Base-by-base conservation (phyloP, 2,797 vertebrate genomes). In the Coregonus sp. region DNA sequence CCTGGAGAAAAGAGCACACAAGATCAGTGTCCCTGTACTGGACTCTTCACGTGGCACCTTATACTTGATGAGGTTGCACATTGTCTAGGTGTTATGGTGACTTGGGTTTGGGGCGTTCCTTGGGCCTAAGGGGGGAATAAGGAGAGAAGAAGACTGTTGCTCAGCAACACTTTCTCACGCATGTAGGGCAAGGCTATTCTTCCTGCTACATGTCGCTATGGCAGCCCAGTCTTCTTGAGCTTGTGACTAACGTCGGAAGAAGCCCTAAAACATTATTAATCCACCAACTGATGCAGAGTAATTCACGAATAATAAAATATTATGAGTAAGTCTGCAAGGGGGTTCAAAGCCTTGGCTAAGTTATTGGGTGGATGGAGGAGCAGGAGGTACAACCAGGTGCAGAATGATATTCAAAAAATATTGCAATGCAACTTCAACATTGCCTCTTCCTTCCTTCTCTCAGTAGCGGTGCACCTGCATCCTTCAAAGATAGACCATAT, bases 391-490 rank as follows among this genome's bases (percentile, higher is more conserved):
- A 12, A 25, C 20, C 59, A 29, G 59, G 59, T 63, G 59, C 59
- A 29, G 59, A 63, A 70, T 16, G 15, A 47, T 69, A 40, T 40
- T n/a, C 59, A 54, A 54, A 72, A 76, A 75, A 83, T 79, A 77
- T 68, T 79, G 81, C 20, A 6, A 63, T 29, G 20, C 20, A 25
- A 25, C 59, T 63, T 63, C 20, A 25, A 20, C n/a, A 11, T 9
- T 25, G 59, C 59, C 59, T 25, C 20, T 20, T 63, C 7, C 59
- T 63, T 63, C 59, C 20, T 63, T 63, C 59, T 25, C 20, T 29
- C 59, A 63, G 20, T 3, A 63, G 25, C 59, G 72, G 82, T 74
- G 83, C 92, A 92, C 86, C 87, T 92, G 92, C 86, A 90, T 87
- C 85, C 85, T 86, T 89, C 87, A 88, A 78, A 56, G 81, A 25